These are phyloP conservation scores for Spodoptera frugiperda DNA, from an alignment of 1,140 invertebrate genomes.

Conservation along the genomic window DNA sequence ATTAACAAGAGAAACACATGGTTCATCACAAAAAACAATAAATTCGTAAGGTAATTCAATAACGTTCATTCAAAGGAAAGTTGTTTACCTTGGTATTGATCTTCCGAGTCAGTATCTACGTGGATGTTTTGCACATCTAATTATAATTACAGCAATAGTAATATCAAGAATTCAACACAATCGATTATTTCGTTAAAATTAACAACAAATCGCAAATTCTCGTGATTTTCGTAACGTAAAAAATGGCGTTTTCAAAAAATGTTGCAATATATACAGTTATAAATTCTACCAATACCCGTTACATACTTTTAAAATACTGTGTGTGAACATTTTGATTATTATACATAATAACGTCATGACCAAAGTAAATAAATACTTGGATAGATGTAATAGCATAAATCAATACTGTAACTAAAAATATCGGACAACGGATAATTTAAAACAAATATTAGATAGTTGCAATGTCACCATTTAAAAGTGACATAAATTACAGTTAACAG, in stretches of 20 bases:
- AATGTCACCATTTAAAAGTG: too few relatives aligned
- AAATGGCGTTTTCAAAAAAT: conserved; percentile 59
- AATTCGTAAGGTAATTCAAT: conserved; percentile 47
- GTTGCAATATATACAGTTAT: conserved; percentile 28
- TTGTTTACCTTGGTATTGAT: conserved; percentile 62
- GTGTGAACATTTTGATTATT: too few relatives aligned
- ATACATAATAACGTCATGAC: too few relatives aligned
- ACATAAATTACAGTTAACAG: too few relatives aligned
- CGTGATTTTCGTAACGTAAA: conserved; percentile 55
- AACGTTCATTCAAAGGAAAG: conserved; percentile 45
- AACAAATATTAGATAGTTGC: too few relatives aligned
- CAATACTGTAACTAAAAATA: too few relatives aligned
- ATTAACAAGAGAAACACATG: conserved; percentile 20
- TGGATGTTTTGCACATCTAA: neutral
- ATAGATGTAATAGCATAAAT: too few relatives aligned
- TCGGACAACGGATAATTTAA: too few relatives aligned
- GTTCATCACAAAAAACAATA: conserved; percentile 35
- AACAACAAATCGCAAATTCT: conserved; percentile 50
- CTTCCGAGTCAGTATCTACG: neutral
- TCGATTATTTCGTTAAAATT: conserved; percentile 30
- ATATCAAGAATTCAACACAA: neutral
- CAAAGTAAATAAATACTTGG: too few relatives aligned
- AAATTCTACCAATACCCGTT: neutral
- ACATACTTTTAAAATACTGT: too few relatives aligned
- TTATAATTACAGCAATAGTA: neutral